These are phyloP conservation scores for Cyprinodon tularosa DNA, from an alignment of 2,113 vertebrate species.

Conservation along the genomic window DNA sequence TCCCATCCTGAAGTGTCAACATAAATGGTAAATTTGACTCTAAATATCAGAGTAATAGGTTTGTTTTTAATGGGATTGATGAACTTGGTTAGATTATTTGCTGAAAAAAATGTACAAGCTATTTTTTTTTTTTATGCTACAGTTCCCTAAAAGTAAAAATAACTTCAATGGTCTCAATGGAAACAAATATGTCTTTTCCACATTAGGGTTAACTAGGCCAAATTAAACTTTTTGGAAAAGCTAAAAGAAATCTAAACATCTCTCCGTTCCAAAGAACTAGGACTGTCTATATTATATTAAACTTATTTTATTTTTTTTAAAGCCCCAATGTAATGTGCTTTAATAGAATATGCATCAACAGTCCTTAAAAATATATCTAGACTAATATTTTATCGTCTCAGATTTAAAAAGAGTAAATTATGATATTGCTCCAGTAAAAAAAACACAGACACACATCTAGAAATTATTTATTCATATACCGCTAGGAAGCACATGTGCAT, in stretches of 20 bases:
- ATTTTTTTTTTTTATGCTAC: neutral
- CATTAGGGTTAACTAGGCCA: too few species aligned
- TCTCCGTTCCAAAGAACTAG: neutral
- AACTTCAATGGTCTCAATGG: neutral
- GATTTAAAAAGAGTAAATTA: neutral
- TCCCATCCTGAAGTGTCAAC: too few species aligned
- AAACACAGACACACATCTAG: neutral
- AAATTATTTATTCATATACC: slow-evolving; percentile 23
- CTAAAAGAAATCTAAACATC: too few species aligned
- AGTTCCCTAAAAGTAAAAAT: neutral
- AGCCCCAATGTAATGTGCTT: neutral
- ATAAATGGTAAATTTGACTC: too few species aligned
- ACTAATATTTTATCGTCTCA: too few species aligned
- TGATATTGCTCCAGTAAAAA: neutral
- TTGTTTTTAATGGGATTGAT: neutral
- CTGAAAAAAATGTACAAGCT: neutral
- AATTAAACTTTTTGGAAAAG: too few species aligned
- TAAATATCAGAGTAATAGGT: too few species aligned
- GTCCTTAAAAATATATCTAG: too few species aligned
- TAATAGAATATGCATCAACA: neutral
- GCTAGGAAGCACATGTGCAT: neutral
- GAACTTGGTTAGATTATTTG: neutral
- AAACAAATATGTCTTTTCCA: too few species aligned
- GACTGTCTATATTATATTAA: neutral
- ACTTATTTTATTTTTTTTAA: too few species aligned